Evolutionary conservation across 2,888 invertebrate species (phyloP).

Genomic region (Nomada fucata): DNA sequence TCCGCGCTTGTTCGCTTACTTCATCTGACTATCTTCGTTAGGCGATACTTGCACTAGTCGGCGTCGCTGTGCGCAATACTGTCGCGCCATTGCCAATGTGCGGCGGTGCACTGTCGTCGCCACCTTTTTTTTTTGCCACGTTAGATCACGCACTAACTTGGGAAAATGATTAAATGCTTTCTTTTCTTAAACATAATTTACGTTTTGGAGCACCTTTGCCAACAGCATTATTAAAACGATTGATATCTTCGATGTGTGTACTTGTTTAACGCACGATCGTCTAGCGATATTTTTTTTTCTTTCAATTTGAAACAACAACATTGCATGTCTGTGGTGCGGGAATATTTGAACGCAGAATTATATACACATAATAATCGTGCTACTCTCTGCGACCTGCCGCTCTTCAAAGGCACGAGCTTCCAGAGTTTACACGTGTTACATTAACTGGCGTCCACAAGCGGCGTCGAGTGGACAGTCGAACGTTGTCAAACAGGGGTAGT

Average conservation of each 20-base stretch:
- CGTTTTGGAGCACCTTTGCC: too few species aligned
- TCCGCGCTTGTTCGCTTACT: constrained; percentile 33
- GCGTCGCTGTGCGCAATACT: constrained; percentile 55
- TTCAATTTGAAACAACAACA: background rate
- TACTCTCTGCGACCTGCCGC: background rate
- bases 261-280: too few species aligned
- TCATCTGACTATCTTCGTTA: constrained; percentile 51
- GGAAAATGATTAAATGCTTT: constrained; percentile 18
- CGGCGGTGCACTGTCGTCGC: constrained; percentile 42
- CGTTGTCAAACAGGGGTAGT: constrained; percentile 9
- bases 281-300: too few species aligned
- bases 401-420: constrained; percentile 1
- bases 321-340: background rate
- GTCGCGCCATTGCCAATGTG: constrained; percentile 51
- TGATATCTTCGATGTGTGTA: too few species aligned
- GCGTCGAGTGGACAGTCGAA: constrained; percentile 15
- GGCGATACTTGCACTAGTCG: constrained; percentile 64
- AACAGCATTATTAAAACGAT: too few species aligned
- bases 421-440: constrained; percentile 20
- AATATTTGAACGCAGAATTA: background rate
- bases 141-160: constrained; percentile 46
- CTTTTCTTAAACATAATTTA: background rate
- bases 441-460: constrained; percentile 8
- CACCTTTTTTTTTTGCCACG: constrained; percentile 44
- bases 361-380: too few species aligned